phyloP scores from a whole-genome alignment of 2,888 invertebrate species.

The Torymus aiolomorphi region DNA sequence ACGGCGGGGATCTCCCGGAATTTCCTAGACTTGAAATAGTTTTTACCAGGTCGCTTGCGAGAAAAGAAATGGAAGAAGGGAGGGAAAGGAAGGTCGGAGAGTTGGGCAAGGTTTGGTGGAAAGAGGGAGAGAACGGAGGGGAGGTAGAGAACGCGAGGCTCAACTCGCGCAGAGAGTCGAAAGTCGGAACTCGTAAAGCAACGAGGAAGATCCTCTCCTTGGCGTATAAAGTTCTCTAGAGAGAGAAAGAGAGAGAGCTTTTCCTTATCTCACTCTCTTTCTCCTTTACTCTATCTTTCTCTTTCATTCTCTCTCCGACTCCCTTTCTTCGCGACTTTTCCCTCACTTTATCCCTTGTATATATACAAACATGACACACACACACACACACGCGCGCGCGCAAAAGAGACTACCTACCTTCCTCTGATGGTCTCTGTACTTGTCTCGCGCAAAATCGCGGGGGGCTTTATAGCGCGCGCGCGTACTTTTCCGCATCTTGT shows the following conservation, averaged over 20 bases:
- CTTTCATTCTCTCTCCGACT: too few relatives aligned
- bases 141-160: background rate
- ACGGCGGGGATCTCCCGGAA: slow-evolving; percentile 23
- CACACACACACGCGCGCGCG: too few relatives aligned
- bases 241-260: background rate
- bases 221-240: slow-evolving; percentile 32
- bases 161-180: background rate
- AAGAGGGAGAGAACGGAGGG: background rate
- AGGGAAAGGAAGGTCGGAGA: background rate
- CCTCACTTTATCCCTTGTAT: background rate
- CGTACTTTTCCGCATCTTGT: too few relatives aligned
- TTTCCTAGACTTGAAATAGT: slow-evolving; percentile 47
- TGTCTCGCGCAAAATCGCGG: background rate
- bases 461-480: background rate
- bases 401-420: background rate
- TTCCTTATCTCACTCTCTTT: background rate
- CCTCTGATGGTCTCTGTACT: background rate
- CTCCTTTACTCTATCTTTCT: too few relatives aligned
- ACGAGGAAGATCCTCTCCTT: slow-evolving; percentile 14
- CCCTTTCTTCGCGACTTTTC: background rate
- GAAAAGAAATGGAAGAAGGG: background rate
- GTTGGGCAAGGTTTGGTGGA: background rate
- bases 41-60: slow-evolving; percentile 30
- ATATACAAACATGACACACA: too few relatives aligned
- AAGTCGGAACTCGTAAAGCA: slow-evolving; percentile 54